These are phyloP conservation scores for Thecophora atra DNA, from an alignment of 2,888 invertebrate genomes.

Conservation along the genomic window DNA sequence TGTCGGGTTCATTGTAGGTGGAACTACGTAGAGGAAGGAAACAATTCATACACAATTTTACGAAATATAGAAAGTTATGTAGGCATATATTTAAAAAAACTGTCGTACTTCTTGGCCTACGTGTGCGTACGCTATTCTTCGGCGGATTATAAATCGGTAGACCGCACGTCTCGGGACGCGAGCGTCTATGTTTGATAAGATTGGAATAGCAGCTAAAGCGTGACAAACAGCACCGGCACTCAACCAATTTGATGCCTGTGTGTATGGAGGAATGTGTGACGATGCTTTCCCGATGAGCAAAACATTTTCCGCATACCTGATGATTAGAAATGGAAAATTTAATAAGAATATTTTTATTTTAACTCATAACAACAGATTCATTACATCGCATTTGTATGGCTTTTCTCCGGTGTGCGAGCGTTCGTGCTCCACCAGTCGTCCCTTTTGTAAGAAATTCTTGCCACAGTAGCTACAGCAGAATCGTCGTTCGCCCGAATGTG, in stretches of 20 bases:
- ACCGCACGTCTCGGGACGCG: constrained; percentile 67
- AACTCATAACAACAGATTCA: background rate
- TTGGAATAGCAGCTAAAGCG: constrained; percentile 68
- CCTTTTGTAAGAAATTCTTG: constrained; percentile 56
- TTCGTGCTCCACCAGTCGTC: constrained; percentile 58
- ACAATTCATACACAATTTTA: background rate
- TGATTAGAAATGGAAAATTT: background rate
- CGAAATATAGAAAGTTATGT: background rate
- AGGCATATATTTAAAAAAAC: background rate
- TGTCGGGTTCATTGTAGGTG: constrained; percentile 51
- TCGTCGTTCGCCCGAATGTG: constrained; percentile 57
- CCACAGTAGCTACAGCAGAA: constrained; percentile 61
- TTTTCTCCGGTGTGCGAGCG: constrained; percentile 58
- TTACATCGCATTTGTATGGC: constrained; percentile 60
- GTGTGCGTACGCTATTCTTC: constrained; percentile 49
- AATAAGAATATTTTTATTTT: background rate
- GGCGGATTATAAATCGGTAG: constrained; percentile 55
- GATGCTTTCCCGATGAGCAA: constrained; percentile 67
- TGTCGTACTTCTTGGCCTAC: constrained; percentile 50
- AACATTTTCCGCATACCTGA: constrained; percentile 65
- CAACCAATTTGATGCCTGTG: constrained; percentile 61
- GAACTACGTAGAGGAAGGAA: constrained; percentile 44
- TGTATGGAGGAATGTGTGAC: constrained; percentile 67
- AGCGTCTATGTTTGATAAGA: constrained; percentile 66
- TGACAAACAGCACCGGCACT: constrained; percentile 66